These are phyloP conservation scores for Melanerpes formicivorus DNA, from an alignment of 2,113 vertebrate species.

Conservation along the genomic window DNA sequence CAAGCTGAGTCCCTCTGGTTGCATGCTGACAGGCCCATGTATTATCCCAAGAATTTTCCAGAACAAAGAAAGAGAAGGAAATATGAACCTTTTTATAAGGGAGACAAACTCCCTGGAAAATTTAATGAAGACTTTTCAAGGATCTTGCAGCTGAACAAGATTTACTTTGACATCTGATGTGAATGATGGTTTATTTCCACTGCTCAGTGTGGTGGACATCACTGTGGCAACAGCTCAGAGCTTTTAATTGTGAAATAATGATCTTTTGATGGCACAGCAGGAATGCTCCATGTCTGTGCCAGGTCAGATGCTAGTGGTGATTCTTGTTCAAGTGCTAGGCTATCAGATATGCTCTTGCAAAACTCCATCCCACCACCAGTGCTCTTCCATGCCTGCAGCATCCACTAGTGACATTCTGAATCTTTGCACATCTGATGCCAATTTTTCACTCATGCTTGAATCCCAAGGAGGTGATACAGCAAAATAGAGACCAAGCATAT, in stretches of 20 bases:
- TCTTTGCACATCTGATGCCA: conserved; percentile 7
- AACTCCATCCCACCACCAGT: neutral
- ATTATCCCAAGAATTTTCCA: neutral
- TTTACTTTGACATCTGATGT: neutral
- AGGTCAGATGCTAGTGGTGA: neutral
- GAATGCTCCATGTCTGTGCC: neutral
- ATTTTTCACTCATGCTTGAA: neutral
- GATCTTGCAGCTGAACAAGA: neutral
- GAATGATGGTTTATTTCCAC: neutral
- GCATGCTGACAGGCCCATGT: neutral
- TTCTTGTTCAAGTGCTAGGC: neutral
- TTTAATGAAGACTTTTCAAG: neutral
- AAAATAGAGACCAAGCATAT: neutral
- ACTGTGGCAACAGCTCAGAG: neutral
- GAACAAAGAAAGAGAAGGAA: neutral
- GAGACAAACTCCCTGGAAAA: neutral
- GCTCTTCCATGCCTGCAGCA: neutral
- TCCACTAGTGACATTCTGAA: conserved; percentile 5
- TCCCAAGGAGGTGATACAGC: conserved; percentile 39
- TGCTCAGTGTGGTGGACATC: neutral
- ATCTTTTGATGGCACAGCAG: neutral
- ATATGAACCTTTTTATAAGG: neutral
- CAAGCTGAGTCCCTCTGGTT: neutral
- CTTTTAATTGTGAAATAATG: neutral
- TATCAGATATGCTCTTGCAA: neutral